Evolutionary conservation across 2,888 invertebrate genomes (phyloP).

Genomic region (Melinaea marsaeus): DNA sequence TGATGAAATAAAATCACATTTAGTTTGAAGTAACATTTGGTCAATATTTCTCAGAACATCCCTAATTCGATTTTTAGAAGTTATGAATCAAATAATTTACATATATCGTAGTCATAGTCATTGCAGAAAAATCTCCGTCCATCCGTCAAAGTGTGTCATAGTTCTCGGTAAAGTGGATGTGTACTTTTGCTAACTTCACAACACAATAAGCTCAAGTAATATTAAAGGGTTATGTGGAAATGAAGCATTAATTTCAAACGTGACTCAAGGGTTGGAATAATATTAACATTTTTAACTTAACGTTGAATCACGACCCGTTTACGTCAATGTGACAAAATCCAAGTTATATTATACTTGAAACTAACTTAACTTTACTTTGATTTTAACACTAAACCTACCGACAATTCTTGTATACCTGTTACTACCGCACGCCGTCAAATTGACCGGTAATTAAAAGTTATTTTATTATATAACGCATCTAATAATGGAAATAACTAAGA

Average conservation of each 20-base stretch:
- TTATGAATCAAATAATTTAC: slow-evolving; percentile 64
- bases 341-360: slow-evolving; percentile 11
- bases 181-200: background rate
- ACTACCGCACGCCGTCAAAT: no score
- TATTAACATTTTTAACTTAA: slow-evolving; percentile 28
- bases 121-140: slow-evolving; percentile 65
- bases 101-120: slow-evolving; percentile 66
- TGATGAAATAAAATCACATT: slow-evolving; percentile 16
- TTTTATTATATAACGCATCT: no score
- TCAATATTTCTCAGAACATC: slow-evolving; percentile 30
- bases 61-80: slow-evolving; percentile 42
- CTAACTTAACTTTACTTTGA: background rate
- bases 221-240: no score
- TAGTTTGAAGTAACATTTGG: slow-evolving; percentile 20
- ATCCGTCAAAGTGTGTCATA: slow-evolving; percentile 65
- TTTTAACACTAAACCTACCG: no score
- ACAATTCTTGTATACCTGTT: no score
- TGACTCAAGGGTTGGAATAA: slow-evolving; percentile 33
- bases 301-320: slow-evolving; percentile 26
- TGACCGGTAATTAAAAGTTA: no score
- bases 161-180: slow-evolving; percentile 17
- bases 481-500: no score
- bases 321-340: slow-evolving; percentile 9
- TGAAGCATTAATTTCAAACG: slow-evolving; percentile 10
- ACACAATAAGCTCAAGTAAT: no score